These are phyloP conservation scores for Paramormyrops hopkinsi DNA, from an alignment of 2,797 vertebrate genomes.

Conservation along the genomic window DNA sequence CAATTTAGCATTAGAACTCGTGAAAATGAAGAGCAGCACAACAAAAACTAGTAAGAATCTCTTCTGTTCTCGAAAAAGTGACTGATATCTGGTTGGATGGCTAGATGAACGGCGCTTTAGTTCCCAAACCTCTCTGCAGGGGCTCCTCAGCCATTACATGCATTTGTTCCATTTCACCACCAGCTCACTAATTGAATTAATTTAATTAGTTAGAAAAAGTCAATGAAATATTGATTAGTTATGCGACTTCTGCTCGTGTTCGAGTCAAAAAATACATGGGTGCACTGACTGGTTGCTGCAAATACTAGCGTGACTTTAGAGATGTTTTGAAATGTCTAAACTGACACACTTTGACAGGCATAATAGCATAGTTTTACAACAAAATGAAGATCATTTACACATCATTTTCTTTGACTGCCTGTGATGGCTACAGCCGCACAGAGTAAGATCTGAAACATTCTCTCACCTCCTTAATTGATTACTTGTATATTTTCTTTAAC, in stretches of 20 bases:
- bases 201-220: background rate
- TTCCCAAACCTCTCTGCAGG: background rate
- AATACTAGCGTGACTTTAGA: background rate
- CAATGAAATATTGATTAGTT: background rate
- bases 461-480: background rate
- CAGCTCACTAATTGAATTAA: background rate
- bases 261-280: background rate
- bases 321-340: background rate
- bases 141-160: no score
- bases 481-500: background rate
- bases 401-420: background rate
- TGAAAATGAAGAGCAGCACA: background rate
- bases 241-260: background rate
- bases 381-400: background rate
- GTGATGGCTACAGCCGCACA: background rate
- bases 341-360: background rate
- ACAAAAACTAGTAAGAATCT: background rate
- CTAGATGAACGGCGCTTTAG: background rate
- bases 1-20: background rate
- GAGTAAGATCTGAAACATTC: background rate
- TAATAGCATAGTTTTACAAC: background rate
- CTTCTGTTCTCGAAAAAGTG: background rate
- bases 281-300: background rate
- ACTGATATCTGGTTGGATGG: background rate
- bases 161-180: background rate